Conservation (phyloP, 2,797 vertebrate genomes). For the Crocidura indochinensis region DNA sequence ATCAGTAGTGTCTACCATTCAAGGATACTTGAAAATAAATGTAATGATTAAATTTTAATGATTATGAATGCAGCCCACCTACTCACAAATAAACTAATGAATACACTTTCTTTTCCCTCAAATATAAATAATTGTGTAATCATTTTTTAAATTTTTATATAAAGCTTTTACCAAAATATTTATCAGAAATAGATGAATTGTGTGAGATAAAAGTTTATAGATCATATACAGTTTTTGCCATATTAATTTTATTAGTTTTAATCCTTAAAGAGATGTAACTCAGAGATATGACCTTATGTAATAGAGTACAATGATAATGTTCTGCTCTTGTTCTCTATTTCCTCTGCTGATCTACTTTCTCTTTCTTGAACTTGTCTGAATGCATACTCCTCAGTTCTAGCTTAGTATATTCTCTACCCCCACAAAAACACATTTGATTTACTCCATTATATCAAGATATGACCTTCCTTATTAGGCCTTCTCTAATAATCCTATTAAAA, state of each 20-base stretch:
- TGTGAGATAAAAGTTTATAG: neutral
- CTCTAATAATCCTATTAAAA: neutral
- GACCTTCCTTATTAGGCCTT: neutral
- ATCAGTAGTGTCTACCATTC: neutral
- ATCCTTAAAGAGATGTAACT: neutral
- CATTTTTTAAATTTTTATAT: constrained; percentile 6
- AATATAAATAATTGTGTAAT: neutral
- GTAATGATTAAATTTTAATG: neutral
- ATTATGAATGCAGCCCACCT: neutral
- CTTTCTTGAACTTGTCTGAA: neutral
- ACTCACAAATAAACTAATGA: neutral
- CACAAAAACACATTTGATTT: neutral
- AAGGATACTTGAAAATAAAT: constrained; percentile 14
- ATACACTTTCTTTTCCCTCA: neutral
- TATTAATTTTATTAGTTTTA: constrained; percentile 36
- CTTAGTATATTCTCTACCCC: neutral
- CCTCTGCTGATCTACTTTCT: neutral
- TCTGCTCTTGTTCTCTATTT: neutral
- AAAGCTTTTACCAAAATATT: neutral
- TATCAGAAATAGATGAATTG: neutral
- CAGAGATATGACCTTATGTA: neutral
- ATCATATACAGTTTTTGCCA: neutral
- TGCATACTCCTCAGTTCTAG: neutral
- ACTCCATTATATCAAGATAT: neutral
- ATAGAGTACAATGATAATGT: neutral